phyloP scores from a whole-genome alignment of 2,888 invertebrate genomes.

The Nemoura dubitans region DNA sequence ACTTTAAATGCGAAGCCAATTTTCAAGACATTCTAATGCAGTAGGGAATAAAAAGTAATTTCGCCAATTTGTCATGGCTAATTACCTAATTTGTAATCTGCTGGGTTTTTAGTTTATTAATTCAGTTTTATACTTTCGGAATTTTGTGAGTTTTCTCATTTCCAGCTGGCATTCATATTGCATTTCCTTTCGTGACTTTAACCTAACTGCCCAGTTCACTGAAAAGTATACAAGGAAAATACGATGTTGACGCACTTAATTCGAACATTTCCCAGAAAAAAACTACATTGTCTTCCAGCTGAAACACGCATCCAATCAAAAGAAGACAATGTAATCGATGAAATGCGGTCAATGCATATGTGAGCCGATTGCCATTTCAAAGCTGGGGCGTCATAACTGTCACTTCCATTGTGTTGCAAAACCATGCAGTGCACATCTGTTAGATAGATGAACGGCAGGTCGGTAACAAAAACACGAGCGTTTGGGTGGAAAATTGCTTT shows the following conservation, averaged over 20 bases:
- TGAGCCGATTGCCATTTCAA: neutral
- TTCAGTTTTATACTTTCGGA: neutral
- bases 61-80: neutral
- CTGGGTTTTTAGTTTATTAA: neutral
- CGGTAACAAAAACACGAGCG: neutral
- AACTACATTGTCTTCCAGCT: neutral
- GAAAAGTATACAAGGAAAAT: no score
- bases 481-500: neutral
- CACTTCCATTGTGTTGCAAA: neutral
- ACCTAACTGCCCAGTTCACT: no score
- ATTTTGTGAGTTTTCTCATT: neutral
- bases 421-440: neutral
- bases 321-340: neutral
- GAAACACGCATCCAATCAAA: neutral
- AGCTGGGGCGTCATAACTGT: neutral
- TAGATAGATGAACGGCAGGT: neutral
- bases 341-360: neutral
- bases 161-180: neutral
- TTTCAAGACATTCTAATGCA: neutral
- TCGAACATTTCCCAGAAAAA: neutral
- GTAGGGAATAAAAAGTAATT: neutral
- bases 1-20: neutral
- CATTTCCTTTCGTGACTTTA: neutral
- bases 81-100: neutral
- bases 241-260: neutral